Evolutionary conservation across 2,113 vertebrate genomes (phyloP).

Genomic region (Burhinus bistriatus): DNA sequence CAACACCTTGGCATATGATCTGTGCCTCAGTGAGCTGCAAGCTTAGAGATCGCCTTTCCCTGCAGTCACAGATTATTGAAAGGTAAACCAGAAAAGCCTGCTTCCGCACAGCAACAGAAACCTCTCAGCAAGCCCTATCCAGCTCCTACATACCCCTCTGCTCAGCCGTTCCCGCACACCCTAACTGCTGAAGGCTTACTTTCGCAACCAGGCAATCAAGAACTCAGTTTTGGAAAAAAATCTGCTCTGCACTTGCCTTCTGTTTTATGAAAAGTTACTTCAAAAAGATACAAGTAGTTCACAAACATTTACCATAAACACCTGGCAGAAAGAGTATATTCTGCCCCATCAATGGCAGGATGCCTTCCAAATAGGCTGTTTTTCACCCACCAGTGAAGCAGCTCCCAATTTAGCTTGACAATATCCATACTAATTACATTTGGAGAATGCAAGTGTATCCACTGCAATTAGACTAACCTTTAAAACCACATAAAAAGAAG

Average conservation of each 20-base stretch:
- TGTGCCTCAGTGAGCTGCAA: neutral
- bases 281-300: neutral
- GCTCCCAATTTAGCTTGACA: neutral
- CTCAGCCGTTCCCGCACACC: neutral
- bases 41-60: neutral
- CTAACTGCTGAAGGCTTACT: neutral
- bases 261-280: neutral
- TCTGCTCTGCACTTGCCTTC: neutral
- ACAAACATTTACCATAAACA: rapidly evolving
- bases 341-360: neutral
- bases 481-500: rapidly evolving
- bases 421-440: neutral
- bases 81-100: neutral
- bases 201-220: rapidly evolving
- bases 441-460: neutral
- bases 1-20: neutral
- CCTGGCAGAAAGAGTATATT: no score
- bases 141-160: no score
- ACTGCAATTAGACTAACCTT: neutral
- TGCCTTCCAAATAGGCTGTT: neutral
- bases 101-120: no score
- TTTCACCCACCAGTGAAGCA: neutral
- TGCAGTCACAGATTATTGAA: neutral
- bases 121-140: neutral
- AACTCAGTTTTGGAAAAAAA: neutral